Evolutionary conservation across 2,888 invertebrate genomes (phyloP).

Genomic region (Cheiracanthium punctorium): DNA sequence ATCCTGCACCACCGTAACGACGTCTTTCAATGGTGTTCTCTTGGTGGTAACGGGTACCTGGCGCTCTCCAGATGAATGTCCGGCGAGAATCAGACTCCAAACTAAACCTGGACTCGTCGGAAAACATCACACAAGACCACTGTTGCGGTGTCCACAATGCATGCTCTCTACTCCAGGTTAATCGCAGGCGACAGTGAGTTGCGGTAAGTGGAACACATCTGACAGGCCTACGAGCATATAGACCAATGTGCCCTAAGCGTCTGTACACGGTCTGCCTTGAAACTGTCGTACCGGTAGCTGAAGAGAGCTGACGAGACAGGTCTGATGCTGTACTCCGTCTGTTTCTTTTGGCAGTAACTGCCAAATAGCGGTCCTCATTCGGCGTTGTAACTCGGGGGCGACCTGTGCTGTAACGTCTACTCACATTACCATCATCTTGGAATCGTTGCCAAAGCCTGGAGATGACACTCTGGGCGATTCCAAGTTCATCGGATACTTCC

Average conservation of each 20-base stretch:
- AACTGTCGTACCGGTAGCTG: no score
- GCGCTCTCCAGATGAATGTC: slow-evolving; percentile 4
- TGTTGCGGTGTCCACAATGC: background rate
- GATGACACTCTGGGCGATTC: slow-evolving; percentile 11
- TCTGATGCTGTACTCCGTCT: slow-evolving; percentile 20
- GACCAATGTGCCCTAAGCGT: slow-evolving; percentile 23
- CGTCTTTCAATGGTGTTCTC: slow-evolving; percentile 6
- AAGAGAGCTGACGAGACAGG: no score
- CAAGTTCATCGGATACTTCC: slow-evolving; percentile 12
- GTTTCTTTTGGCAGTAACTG: slow-evolving; percentile 18
- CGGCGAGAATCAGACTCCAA: background rate
- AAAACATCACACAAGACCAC: slow-evolving; percentile 11
- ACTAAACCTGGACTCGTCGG: slow-evolving; percentile 7
- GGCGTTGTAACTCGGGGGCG: slow-evolving; percentile 4
- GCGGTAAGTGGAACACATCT: slow-evolving; percentile 19
- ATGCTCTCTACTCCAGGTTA: slow-evolving; percentile 4
- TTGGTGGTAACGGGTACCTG: slow-evolving; percentile 17
- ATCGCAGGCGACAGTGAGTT: slow-evolving; percentile 15
- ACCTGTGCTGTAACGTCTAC: slow-evolving; percentile 8
- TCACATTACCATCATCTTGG: slow-evolving; percentile 16
- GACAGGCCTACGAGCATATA: slow-evolving; percentile 24
- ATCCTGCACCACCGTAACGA: slow-evolving; percentile 10
- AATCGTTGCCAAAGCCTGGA: slow-evolving; percentile 15
- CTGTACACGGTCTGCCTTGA: no score
- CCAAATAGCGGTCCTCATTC: slow-evolving; percentile 23